phyloP scores from a whole-genome alignment of 2,797 vertebrate species.

The Takifugu rubripes region DNA sequence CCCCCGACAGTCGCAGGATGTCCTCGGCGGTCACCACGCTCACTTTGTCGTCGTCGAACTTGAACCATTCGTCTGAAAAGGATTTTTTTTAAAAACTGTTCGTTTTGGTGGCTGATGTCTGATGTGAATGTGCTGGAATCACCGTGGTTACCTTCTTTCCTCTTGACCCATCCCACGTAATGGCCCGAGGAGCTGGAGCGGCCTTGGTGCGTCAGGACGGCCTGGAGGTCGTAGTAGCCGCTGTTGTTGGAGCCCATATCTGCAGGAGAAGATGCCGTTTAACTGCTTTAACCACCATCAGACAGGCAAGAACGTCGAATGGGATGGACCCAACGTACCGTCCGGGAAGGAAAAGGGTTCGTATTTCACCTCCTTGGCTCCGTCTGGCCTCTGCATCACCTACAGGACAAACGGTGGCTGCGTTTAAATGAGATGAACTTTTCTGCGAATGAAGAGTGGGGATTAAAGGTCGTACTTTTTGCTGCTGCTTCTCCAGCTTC shows the following conservation, averaged over 20 bases:
- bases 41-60: conserved; percentile 98
- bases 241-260: conserved; percentile 96
- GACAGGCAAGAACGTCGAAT: neutral
- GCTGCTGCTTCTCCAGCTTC: conserved; percentile 88
- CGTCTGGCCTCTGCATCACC: conserved; percentile 56
- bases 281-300: neutral
- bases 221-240: conserved; percentile 97
- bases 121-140: too few species aligned
- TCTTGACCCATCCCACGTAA: conserved; percentile 97
- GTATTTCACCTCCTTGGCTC: conserved; percentile 85
- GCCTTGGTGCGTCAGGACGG: conserved; percentile 95
- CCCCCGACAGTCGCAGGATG: conserved; percentile 93
- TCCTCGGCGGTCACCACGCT: conserved; percentile 96
- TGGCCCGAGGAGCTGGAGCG: conserved; percentile 98
- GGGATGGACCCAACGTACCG: conserved; percentile 72
- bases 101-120: neutral
- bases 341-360: conserved; percentile 91
- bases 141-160: conserved; percentile 88
- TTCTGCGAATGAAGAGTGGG: neutral
- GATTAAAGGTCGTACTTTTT: conserved; percentile 69
- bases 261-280: conserved; percentile 44
- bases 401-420: conserved; percentile 19
- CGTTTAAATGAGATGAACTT: fast-evolving
- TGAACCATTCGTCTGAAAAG: conserved; percentile 93
- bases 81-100: conserved; percentile 16